phyloP scores from a whole-genome alignment of 2,888 invertebrate genomes.

The Tachina lurida region DNA sequence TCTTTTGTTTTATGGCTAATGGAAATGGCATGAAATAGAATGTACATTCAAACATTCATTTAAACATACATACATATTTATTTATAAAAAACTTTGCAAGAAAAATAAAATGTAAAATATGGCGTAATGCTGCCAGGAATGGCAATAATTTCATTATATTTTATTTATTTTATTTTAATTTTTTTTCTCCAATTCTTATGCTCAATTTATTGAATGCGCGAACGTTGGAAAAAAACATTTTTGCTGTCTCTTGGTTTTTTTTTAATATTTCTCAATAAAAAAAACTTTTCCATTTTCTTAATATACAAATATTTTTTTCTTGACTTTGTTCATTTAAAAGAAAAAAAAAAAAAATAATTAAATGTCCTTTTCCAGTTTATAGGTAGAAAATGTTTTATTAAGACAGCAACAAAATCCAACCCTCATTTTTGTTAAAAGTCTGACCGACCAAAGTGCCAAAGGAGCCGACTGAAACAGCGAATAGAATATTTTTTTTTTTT shows the following conservation, averaged over 20 bases:
- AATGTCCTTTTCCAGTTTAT: conserved; percentile 56
- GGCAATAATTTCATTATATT: conserved; percentile 68
- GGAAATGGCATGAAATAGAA: conserved; percentile 30
- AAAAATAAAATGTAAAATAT: conserved; percentile 50
- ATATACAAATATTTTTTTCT: conserved; percentile 7
- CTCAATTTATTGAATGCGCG: conserved; percentile 47
- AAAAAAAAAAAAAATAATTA: conserved; percentile 46
- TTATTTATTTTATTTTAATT: conserved; percentile 48
- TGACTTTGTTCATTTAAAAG: conserved; percentile 1
- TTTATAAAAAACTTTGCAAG: neutral
- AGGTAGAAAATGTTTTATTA: conserved; percentile 42
- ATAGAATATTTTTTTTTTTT: conserved; percentile 1
- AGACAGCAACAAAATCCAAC: conserved; percentile 21
- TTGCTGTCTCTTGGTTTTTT: conserved; percentile 33
- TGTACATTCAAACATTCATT: no score
- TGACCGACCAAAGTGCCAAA: conserved; percentile 40
- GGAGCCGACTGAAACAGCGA: conserved; percentile 7
- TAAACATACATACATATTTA: neutral
- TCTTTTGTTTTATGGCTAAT: conserved; percentile 48
- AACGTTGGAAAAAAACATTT: conserved; percentile 16
- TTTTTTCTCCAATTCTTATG: neutral
- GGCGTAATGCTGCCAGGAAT: conserved; percentile 48
- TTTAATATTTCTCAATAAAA: conserved; percentile 27
- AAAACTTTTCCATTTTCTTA: neutral
- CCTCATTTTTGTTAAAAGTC: conserved; percentile 20